Evolutionary conservation across 2,888 invertebrate genomes (phyloP), one percentile per base, ranked within the genome.

Genomic region (Lobophora halterata): DNA sequence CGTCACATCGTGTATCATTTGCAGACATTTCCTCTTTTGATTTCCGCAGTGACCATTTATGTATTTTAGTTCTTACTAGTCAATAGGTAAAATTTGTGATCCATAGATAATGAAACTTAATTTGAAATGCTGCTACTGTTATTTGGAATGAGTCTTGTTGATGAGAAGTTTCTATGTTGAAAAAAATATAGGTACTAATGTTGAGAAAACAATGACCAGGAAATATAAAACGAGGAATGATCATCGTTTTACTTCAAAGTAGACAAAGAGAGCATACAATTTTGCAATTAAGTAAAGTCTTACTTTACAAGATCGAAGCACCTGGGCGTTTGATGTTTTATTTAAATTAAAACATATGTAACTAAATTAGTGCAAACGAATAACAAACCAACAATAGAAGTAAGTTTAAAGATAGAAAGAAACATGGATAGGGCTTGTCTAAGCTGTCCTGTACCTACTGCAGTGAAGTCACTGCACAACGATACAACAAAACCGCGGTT

Each of bases 401-500:
- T n/a, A n/a, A n/a, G n/a, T n/a, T n/a, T n/a, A n/a, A n/a, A n/a
- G n/a, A n/a, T n/a, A n/a, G n/a, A n/a, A n/a, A n/a, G n/a, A n/a
- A n/a, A 52, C 44, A 42, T 19, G 40, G 42, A 49, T 39, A 32
- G 13, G 45, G 47, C 27, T 8, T 40, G 45, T 46, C 41, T 38
- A 23, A 34, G 32, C 31, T 43, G 52, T 51, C 46, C 41, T 48
- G 47, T 48, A 39, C n/a, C n/a, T n/a, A n/a, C 31, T 28, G 31
- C 44, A 44, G 52, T 51, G 55, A 58, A 57, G 61, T 63, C 55
- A 32, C 45, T 28, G 46, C 32, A 48, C 33, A 53, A 45, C 54
- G 65, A 57, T 61, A 61, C 60, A 53, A 59, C 49, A 42, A 61
- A 58, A 52, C 57, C 48, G 52, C 54, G 51, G 64, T 58, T 52